These are phyloP conservation scores for Cataglyphis rosenhaueri DNA, from an alignment of 2,888 invertebrate species.

Conservation along the genomic window DNA sequence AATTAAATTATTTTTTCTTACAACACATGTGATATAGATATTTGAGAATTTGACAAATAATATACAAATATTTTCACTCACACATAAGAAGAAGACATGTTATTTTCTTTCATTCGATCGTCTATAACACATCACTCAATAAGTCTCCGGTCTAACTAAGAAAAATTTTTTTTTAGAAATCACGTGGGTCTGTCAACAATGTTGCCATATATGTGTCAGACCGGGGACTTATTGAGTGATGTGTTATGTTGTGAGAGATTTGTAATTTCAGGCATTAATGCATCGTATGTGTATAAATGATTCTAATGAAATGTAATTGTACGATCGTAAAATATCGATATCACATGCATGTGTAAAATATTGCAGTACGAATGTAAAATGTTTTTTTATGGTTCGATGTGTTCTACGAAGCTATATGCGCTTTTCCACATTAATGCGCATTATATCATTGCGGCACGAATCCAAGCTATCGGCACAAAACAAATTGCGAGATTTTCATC, in stretches of 20 bases:
- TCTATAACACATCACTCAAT: not conserved
- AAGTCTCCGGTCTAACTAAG: too few species aligned
- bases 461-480: slow-evolving; percentile 2
- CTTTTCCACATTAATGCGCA: not conserved
- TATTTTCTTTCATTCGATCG: not conserved
- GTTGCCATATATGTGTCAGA: too few species aligned
- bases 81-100: not conserved
- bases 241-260: not conserved
- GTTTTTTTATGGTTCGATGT: not conserved
- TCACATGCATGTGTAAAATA: not conserved
- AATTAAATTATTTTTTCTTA: not conserved
- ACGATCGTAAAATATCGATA: not conserved
- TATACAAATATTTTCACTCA: not conserved
- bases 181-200: too few species aligned
- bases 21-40: not conserved
- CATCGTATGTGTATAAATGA: not conserved
- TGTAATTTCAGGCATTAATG: not conserved
- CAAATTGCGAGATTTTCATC: not conserved
- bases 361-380: not conserved
- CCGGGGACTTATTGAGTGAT: too few species aligned
- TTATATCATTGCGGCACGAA: not conserved
- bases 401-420: not conserved
- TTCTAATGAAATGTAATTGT: not conserved
- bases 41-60: not conserved
- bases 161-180: too few species aligned